Evolutionary conservation across 2,113 vertebrate species (phyloP).

Genomic region (Sebastes schlegelii): DNA sequence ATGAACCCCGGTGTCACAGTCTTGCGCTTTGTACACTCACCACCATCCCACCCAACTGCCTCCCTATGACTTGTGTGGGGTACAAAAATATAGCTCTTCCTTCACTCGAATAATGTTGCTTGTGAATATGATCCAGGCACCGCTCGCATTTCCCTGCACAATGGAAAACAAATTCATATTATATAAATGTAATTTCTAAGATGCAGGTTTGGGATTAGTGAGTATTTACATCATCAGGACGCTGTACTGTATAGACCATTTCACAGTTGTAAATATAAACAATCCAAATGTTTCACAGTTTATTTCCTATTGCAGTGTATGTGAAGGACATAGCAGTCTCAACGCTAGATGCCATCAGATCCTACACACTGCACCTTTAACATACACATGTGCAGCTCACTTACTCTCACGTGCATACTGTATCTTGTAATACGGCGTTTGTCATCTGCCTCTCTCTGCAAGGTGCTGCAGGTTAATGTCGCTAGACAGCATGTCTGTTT

Average conservation of each 20-base stretch:
- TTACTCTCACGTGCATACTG: background rate
- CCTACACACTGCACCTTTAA: no score
- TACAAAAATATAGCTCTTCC: background rate
- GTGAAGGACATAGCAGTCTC: background rate
- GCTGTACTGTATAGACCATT: background rate
- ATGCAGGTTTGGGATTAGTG: background rate
- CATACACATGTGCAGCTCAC: background rate
- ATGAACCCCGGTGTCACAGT: background rate
- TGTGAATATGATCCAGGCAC: background rate
- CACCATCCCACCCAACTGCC: background rate
- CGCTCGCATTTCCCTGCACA: background rate
- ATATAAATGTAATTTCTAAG: slow-evolving; percentile 2
- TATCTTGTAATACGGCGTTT: background rate
- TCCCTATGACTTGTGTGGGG: background rate
- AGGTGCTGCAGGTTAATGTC: slow-evolving; percentile 17
- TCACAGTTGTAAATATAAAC: background rate
- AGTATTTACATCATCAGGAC: background rate
- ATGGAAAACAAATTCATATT: background rate
- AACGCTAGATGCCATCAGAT: no score
- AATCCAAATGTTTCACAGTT: background rate
- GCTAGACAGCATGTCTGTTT: slow-evolving; percentile 14
- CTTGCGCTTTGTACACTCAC: background rate
- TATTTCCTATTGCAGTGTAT: background rate
- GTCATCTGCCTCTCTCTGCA: slow-evolving; percentile 1
- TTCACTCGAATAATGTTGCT: background rate